Percentiles rank a stretch among this genome's conserved stretches.
These are phyloP conservation scores for Charadrius vociferus DNA, from an alignment of 2,113 vertebrate genomes.

Conservation along the genomic window DNA sequence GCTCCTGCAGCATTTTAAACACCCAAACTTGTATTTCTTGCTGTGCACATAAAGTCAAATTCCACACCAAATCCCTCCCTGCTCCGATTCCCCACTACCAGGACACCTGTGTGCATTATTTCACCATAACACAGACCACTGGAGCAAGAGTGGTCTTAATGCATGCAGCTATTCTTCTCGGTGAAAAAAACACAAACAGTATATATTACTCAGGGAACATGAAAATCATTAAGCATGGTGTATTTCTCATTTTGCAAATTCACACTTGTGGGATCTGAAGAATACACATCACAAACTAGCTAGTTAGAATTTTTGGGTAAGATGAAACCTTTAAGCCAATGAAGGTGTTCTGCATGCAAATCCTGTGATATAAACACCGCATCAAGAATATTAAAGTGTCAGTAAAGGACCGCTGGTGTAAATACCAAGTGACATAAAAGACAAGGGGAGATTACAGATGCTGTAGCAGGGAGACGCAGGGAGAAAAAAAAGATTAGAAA, in stretches of 20 bases:
- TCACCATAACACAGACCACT: not conserved
- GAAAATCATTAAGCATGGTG: not conserved
- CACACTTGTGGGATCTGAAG: not conserved
- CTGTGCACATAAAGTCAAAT: not conserved
- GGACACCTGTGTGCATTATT: not conserved
- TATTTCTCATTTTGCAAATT: not conserved
- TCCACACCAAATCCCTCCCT: not conserved
- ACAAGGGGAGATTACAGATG: not conserved
- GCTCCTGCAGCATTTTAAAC: not conserved
- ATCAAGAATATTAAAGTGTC: not conserved
- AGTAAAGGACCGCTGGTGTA: not conserved
- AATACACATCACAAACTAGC: not conserved
- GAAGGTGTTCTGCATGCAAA: not conserved
- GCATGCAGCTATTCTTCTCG: not conserved
- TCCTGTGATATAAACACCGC: not conserved
- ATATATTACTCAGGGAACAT: not conserved
- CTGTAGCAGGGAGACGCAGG: not conserved
- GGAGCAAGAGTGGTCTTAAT: not conserved
- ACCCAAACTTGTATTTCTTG: not conserved
- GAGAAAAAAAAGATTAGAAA: not conserved
- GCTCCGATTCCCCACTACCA: not conserved
- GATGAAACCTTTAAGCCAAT: not conserved
- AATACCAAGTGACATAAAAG: not conserved
- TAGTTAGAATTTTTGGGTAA: not conserved
- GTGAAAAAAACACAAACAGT: not conserved